Evolutionary conservation across 2,797 vertebrate species (phyloP).

Genomic region (Ctenosaura bakeri): DNA sequence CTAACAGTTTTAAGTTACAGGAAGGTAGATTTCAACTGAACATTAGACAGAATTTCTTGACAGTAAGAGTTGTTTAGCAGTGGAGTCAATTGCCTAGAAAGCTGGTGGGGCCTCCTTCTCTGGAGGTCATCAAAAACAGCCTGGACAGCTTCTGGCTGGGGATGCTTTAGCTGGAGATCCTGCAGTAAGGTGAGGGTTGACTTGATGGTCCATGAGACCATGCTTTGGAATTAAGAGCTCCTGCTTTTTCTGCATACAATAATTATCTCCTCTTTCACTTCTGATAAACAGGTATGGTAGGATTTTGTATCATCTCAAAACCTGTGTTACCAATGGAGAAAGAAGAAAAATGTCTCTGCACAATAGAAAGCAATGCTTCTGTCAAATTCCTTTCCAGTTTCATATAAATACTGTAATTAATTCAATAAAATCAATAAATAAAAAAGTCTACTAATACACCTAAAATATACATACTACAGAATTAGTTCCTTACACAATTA

Average conservation of each 20-base stretch:
- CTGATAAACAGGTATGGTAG: not conserved
- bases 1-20: not conserved
- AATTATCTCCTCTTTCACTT: not conserved
- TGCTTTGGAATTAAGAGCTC: not conserved
- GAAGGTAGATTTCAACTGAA: not conserved
- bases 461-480: not conserved
- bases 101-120: not conserved
- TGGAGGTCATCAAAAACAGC: not conserved
- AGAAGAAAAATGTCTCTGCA: not conserved
- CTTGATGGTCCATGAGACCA: no score
- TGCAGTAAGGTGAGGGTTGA: not conserved
- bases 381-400: not conserved
- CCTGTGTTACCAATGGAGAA: not conserved
- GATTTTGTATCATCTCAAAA: not conserved
- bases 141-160: not conserved
- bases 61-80: not conserved
- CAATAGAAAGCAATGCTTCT: not conserved
- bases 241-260: no score
- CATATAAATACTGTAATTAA: not conserved
- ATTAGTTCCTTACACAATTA: not conserved
- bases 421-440: not conserved
- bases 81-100: not conserved
- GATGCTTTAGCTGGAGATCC: not conserved
- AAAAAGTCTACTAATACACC: not conserved
- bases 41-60: not conserved